Evolutionary conservation across 2,888 invertebrate genomes (phyloP).

Genomic region (Platypus cylindrus): DNA sequence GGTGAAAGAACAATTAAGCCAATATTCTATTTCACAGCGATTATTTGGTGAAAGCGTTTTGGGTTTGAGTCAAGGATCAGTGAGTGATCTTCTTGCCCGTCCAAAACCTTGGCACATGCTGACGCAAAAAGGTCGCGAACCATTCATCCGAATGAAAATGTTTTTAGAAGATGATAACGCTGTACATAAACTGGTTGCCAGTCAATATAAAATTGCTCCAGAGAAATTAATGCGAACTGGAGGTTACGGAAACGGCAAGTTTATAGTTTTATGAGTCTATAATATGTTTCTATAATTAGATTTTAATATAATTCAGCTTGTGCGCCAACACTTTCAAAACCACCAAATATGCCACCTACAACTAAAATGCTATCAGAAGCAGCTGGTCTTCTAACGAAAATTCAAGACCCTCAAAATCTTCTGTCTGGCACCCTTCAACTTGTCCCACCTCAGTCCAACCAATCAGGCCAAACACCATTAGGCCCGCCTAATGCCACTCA

Average conservation of each 20-base stretch:
- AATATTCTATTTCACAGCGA: conserved; percentile 94
- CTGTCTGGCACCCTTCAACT: conserved; percentile 42
- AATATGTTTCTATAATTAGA: neutral
- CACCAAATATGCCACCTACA: conserved; percentile 61
- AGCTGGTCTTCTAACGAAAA: conserved; percentile 50
- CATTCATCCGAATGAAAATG: conserved; percentile 96
- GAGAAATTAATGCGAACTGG: conserved; percentile 95
- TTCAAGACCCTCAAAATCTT: conserved; percentile 53
- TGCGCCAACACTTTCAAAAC: conserved; percentile 41
- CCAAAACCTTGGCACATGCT: conserved; percentile 99
- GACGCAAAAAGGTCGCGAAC: conserved; percentile 92
- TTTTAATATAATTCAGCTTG: conserved; percentile 31
- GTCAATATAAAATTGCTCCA: conserved; percentile 95
- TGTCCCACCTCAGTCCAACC: conserved; percentile 31
- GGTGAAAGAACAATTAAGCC: conserved; percentile 86
- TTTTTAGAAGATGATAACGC: conserved; percentile 93
- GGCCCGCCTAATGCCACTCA: conserved; percentile 20
- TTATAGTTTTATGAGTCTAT: neutral
- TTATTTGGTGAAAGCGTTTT: conserved; percentile 97
- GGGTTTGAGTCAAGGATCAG: conserved; percentile 91
- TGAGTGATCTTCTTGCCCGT: conserved; percentile 89
- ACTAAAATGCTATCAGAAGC: conserved; percentile 66
- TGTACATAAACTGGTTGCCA: conserved; percentile 88
- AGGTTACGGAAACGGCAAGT: conserved; percentile 79
- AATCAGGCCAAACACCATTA: conserved; percentile 34